These are phyloP conservation scores for Progne subis DNA, from an alignment of 2,113 vertebrate species.

Conservation along the genomic window DNA sequence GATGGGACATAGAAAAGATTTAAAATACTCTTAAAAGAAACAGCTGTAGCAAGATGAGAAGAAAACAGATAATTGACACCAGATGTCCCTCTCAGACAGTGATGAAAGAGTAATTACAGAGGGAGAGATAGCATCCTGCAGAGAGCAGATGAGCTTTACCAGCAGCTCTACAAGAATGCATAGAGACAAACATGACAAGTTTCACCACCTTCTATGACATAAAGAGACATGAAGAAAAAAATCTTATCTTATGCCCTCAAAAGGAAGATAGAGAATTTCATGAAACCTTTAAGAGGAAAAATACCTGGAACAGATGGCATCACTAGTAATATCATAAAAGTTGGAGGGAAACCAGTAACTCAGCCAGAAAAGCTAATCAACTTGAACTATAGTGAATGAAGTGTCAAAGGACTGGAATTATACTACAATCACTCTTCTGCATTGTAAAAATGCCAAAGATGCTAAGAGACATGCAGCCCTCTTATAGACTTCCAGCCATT, in stretches of 20 bases:
- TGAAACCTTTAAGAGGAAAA: conserved; percentile 25
- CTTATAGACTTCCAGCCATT: background rate
- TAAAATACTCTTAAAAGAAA: conserved; percentile 68
- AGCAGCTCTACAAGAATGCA: conserved; percentile 56
- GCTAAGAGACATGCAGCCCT: background rate
- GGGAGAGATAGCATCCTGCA: conserved; percentile 54
- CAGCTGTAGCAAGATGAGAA: conserved; percentile 68
- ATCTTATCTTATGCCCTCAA: background rate
- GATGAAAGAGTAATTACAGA: conserved; percentile 72
- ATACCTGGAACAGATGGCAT: conserved; percentile 54
- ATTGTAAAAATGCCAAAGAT: conserved; percentile 16
- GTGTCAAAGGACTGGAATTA: conserved; percentile 33
- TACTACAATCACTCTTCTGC: conserved; percentile 13
- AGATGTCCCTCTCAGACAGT: conserved; percentile 72
- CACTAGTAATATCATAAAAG: conserved; percentile 32
- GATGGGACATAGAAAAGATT: conserved; percentile 48
- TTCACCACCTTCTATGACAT: conserved; percentile 17
- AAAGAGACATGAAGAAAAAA: background rate
- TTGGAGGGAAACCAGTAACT: conserved; percentile 33
- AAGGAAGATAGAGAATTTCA: background rate
- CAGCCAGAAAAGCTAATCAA: conserved; percentile 40
- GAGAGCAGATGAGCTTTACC: conserved; percentile 63
- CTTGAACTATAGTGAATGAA: conserved; percentile 24
- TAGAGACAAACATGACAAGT: conserved; percentile 58
- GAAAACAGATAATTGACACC: conserved; percentile 70